Conservation (phyloP, 2,797 vertebrate genomes). For the Tapera naevia region DNA sequence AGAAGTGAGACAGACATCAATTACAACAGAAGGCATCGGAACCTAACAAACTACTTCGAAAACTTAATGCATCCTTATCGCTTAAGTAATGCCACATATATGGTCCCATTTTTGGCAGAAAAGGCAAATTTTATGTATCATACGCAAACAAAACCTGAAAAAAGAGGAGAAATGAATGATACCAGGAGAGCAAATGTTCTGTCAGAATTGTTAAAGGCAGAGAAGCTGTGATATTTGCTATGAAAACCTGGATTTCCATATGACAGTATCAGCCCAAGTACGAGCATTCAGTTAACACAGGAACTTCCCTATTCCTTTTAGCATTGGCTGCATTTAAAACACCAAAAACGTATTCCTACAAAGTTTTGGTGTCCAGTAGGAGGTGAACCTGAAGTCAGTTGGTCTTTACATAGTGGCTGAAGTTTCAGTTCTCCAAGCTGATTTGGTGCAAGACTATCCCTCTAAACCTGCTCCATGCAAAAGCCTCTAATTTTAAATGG, state of each 20-base stretch:
- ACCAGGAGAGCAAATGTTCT: not conserved
- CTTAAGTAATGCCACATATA: not conserved
- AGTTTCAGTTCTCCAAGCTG: not conserved
- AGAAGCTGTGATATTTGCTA: not conserved
- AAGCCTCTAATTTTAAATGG: not conserved
- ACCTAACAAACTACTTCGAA: not conserved
- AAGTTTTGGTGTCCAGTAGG: not conserved
- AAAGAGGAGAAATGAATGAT: not conserved
- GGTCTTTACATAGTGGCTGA: fast-evolving
- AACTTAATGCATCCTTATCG: not conserved
- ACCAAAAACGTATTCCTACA: not conserved
- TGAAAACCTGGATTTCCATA: not conserved
- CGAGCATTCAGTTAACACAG: not conserved
- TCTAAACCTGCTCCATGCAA: not conserved
- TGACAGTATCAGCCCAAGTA: not conserved
- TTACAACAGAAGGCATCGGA: not conserved
- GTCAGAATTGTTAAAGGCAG: not conserved
- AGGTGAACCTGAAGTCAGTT: not conserved
- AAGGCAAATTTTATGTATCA: not conserved
- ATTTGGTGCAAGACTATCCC: not conserved
- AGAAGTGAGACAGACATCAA: not conserved
- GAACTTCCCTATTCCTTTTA: not conserved
- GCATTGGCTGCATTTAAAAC: not conserved
- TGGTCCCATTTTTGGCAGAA: not conserved
- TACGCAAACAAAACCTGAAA: not conserved